These are phyloP conservation scores for Muntiacus reevesi DNA, from an alignment of 2,113 vertebrate genomes.

Conservation along the genomic window DNA sequence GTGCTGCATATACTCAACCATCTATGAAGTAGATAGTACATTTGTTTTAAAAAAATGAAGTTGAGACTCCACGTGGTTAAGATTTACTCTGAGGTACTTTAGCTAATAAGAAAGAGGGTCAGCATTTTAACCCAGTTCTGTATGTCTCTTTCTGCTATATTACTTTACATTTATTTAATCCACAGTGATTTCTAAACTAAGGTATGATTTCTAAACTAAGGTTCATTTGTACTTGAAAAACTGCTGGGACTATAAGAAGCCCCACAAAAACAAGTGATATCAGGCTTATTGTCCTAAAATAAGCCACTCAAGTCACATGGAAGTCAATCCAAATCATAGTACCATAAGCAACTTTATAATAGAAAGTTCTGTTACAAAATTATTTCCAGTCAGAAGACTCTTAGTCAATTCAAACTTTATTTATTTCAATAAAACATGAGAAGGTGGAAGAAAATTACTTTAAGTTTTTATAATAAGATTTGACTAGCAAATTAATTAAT, in stretches of 20 bases:
- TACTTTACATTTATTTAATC: not conserved
- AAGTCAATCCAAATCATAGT: not conserved
- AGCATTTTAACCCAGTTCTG: not conserved
- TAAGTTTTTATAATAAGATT: not conserved
- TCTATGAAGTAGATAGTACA: not conserved
- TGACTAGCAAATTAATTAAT: not conserved
- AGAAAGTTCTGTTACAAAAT: not conserved
- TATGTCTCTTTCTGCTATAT: not conserved
- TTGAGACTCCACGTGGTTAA: not conserved
- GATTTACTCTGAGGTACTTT: not conserved
- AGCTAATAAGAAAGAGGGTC: not conserved
- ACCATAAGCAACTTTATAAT: not conserved
- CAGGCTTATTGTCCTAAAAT: not conserved
- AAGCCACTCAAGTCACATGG: not conserved
- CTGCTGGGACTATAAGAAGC: not conserved
- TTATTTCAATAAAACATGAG: slow-evolving; percentile 19
- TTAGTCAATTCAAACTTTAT: not conserved
- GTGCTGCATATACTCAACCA: not conserved
- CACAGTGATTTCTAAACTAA: not conserved
- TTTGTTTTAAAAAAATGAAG: not conserved
- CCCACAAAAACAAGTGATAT: not conserved
- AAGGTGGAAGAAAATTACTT: not conserved
- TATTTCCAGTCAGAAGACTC: not conserved
- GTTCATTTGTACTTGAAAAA: not conserved
- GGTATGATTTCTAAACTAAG: not conserved